Percentiles rank a stretch among this genome's conserved stretches.
Evolutionary conservation across 1,140 invertebrate species (phyloP).

Genomic region (Euura lappo): DNA sequence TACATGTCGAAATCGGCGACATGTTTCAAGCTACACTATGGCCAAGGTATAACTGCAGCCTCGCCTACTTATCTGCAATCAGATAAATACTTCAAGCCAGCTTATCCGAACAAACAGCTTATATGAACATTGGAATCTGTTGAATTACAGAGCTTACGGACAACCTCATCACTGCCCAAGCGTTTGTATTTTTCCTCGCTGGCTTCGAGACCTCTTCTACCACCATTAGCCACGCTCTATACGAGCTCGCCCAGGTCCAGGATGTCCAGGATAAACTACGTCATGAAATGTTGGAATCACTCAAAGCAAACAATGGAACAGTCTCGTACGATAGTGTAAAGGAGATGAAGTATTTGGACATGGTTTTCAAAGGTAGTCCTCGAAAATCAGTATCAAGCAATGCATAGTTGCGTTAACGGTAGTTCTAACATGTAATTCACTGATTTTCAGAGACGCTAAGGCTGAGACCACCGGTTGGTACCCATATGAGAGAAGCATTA

Average conservation of each 20-base stretch:
- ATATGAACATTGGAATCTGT: constrained; percentile 1
- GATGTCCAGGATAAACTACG: constrained; percentile 59
- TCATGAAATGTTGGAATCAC: constrained; percentile 54
- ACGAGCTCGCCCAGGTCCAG: constrained; percentile 60
- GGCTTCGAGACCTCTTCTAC: constrained; percentile 67
- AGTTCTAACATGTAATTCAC: neutral
- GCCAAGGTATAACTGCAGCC: too few relatives aligned
- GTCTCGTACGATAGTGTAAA: constrained; percentile 38
- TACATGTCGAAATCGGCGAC: too few relatives aligned
- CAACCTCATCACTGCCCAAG: constrained; percentile 44
- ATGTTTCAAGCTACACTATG: too few relatives aligned
- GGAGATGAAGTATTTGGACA: constrained; percentile 43
- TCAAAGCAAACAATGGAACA: constrained; percentile 27
- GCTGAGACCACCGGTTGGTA: constrained; percentile 49
- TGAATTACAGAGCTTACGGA: constrained; percentile 43
- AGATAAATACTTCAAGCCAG: too few relatives aligned
- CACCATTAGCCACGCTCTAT: constrained; percentile 55
- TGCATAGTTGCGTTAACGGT: neutral
- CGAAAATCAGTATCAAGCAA: neutral
- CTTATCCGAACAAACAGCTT: too few relatives aligned
- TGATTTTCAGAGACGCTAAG: constrained; percentile 55
- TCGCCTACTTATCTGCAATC: too few relatives aligned
- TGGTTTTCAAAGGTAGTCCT: constrained; percentile 37
- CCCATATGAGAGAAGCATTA: constrained; percentile 34
- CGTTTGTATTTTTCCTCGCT: constrained; percentile 59